phyloP scores from a whole-genome alignment of 1,140 invertebrate genomes.

The Vanessa atalanta region DNA sequence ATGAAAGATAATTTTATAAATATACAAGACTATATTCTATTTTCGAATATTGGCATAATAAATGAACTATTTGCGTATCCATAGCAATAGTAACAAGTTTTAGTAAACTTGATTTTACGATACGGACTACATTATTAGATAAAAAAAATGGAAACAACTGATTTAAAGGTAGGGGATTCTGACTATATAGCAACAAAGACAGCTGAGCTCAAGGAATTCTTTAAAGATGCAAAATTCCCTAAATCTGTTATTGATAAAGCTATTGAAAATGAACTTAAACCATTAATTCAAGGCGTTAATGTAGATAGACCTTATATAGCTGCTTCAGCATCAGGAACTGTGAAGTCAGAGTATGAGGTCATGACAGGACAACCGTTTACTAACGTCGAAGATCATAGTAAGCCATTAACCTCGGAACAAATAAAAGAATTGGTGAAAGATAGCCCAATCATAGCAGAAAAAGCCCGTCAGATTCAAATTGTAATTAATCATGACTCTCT shows the following conservation, averaged over 20 bases:
- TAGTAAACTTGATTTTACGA: background rate
- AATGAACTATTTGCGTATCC: slow-evolving; percentile 14
- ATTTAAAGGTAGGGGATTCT: slow-evolving; percentile 21
- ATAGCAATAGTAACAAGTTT: slow-evolving; percentile 27
- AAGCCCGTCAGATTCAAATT: slow-evolving; percentile 75
- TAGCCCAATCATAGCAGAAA: slow-evolving; percentile 67
- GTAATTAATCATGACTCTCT: slow-evolving; percentile 42
- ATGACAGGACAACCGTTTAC: slow-evolving; percentile 76
- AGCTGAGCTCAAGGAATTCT: slow-evolving; percentile 60
- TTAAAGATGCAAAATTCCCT: slow-evolving; percentile 60
- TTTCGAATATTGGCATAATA: slow-evolving; percentile 39
- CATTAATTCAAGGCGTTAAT: slow-evolving; percentile 41
- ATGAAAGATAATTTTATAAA: background rate
- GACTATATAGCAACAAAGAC: slow-evolving; percentile 59
- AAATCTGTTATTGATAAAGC: slow-evolving; percentile 56
- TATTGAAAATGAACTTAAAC: slow-evolving; percentile 70
- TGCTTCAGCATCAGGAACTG: slow-evolving; percentile 51
- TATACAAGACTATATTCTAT: slow-evolving; percentile 22
- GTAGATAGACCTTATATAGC: slow-evolving; percentile 58
- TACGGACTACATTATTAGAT: background rate
- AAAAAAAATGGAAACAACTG: slow-evolving; percentile 36
- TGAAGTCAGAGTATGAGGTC: slow-evolving; percentile 71
- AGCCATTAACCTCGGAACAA: slow-evolving; percentile 58
- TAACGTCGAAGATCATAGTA: slow-evolving; percentile 56
- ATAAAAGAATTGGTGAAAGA: slow-evolving; percentile 63